These are phyloP conservation scores for Anastatus disparis DNA, from an alignment of 1,140 invertebrate genomes.

Conservation along the genomic window DNA sequence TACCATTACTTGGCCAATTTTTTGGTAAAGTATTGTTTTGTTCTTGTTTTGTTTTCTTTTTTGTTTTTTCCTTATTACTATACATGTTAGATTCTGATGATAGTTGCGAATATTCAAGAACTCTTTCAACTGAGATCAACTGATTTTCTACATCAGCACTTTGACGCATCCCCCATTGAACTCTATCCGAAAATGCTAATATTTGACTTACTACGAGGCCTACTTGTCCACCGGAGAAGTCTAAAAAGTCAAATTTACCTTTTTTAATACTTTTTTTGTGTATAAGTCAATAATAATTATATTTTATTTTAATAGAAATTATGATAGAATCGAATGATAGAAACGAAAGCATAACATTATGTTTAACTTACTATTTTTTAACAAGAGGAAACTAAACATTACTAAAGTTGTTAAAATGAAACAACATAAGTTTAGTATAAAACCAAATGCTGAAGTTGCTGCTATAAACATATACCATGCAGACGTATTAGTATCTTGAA, in stretches of 20 bases:
- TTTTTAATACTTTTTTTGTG: too few relatives aligned
- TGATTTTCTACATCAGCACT: constrained; percentile 14
- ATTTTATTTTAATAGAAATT: too few relatives aligned
- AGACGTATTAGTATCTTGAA: constrained; percentile 71
- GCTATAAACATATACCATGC: constrained; percentile 75
- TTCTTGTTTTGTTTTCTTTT: background rate
- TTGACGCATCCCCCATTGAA: constrained; percentile 8
- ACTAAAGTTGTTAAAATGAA: constrained; percentile 71
- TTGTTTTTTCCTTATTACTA: background rate
- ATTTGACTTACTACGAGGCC: constrained; percentile 27
- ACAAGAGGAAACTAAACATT: constrained; percentile 69
- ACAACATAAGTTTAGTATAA: constrained; percentile 77
- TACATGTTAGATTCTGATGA: background rate
- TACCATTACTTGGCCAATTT: constrained; percentile 6
- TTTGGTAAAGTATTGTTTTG: too few relatives aligned
- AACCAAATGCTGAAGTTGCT: constrained; percentile 74
- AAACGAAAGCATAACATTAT: background rate
- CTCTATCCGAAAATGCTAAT: background rate
- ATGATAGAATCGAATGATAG: too few relatives aligned
- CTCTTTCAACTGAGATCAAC: constrained; percentile 17
- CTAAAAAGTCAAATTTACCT: background rate
- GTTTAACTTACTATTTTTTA: constrained; percentile 38
- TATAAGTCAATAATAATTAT: too few relatives aligned
- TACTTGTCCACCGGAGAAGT: constrained; percentile 5
- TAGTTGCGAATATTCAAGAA: constrained; percentile 11